These are phyloP conservation scores for Pardalotus punctatus DNA, from an alignment of 2,113 vertebrate species.

Conservation along the genomic window DNA sequence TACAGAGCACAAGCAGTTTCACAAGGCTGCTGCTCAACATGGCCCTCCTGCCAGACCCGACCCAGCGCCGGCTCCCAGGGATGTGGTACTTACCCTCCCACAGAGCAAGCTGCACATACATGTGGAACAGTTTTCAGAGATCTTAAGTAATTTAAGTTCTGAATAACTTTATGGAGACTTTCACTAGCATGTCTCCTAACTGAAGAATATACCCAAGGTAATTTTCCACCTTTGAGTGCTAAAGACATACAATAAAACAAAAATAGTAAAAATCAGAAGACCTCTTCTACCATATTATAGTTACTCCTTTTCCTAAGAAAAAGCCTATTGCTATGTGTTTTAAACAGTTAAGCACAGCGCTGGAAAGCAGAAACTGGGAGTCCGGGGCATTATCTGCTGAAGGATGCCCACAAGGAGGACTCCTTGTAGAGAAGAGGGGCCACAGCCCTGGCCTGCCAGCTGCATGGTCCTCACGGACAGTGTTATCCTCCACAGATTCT, in stretches of 20 bases:
- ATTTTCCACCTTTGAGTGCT: not conserved
- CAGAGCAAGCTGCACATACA: not conserved
- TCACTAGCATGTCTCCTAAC: not conserved
- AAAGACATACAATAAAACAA: not conserved
- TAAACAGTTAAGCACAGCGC: not conserved
- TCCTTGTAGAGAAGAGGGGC: not conserved
- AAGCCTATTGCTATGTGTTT: not conserved
- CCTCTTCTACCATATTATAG: not conserved
- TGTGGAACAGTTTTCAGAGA: not conserved
- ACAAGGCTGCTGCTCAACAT: not conserved
- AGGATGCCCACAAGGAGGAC: not conserved
- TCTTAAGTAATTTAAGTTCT: not conserved
- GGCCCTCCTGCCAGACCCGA: not conserved
- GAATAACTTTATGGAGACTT: not conserved
- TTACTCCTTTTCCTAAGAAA: not conserved
- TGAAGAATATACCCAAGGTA: not conserved
- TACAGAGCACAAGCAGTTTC: not conserved
- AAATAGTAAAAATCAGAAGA: not conserved
- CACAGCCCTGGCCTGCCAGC: not conserved
- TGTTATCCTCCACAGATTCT: not conserved
- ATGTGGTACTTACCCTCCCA: not conserved
- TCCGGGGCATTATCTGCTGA: not conserved
- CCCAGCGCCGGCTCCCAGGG: rapidly evolving
- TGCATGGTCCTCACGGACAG: not conserved
- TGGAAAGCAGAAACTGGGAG: not conserved